Evolutionary conservation across 2,888 invertebrate species (phyloP).

Genomic region (Drosophila atroscutellata): DNA sequence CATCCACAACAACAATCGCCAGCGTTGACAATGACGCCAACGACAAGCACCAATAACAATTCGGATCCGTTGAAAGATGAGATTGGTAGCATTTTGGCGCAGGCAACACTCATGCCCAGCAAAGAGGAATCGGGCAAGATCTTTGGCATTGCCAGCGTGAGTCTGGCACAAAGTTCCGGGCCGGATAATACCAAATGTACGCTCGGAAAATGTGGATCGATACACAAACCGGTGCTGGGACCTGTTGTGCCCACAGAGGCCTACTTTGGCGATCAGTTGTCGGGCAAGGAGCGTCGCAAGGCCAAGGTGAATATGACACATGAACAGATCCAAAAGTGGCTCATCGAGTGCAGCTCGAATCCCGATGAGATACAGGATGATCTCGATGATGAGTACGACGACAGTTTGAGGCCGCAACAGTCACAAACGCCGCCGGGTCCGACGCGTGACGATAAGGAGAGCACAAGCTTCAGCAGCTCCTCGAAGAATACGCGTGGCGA

Average conservation of each 20-base stretch:
- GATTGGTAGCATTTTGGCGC: conserved; percentile 82
- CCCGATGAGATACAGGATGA: conserved; percentile 85
- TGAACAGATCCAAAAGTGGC: conserved; percentile 89
- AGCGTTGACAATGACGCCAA: conserved; percentile 27
- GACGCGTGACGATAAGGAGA: conserved; percentile 83
- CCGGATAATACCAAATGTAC: conserved; percentile 85
- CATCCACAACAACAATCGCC: conserved; percentile 25
- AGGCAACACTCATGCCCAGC: conserved; percentile 85
- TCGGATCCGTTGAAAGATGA: conserved; percentile 83
- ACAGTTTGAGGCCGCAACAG: conserved; percentile 82
- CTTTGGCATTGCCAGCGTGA: conserved; percentile 85
- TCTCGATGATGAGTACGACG: conserved; percentile 84
- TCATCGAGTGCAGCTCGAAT: conserved; percentile 86
- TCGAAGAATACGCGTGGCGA: conserved; percentile 84
- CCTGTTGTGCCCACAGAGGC: conserved; percentile 85
- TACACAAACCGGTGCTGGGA: conserved; percentile 85
- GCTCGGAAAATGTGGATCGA: conserved; percentile 85
- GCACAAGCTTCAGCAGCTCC: conserved; percentile 83
- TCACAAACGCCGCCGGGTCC: conserved; percentile 83
- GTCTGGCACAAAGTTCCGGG: conserved; percentile 85
- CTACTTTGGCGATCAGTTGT: conserved; percentile 84
- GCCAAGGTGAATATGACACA: conserved; percentile 89
- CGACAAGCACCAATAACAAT: conserved; percentile 22
- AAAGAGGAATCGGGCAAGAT: conserved; percentile 85
- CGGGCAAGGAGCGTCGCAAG: conserved; percentile 85